Conservation (phyloP, 2,113 vertebrate species). For the Neolamprologus sp. region DNA sequence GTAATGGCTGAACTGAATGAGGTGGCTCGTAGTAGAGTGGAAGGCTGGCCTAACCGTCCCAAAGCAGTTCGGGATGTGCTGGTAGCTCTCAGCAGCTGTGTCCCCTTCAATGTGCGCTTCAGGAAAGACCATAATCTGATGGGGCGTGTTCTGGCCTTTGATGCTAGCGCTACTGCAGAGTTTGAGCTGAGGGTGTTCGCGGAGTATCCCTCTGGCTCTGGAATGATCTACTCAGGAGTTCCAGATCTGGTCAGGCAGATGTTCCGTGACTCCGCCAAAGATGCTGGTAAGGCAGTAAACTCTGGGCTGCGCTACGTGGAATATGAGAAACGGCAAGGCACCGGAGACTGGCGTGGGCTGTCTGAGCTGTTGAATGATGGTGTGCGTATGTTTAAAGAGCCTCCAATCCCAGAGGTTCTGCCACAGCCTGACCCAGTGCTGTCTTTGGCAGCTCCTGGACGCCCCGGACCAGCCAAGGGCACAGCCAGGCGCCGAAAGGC, state of each 20-base stretch:
- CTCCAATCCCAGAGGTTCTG: conserved; percentile 72
- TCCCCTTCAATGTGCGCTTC: conserved; percentile 85
- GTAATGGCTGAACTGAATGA: conserved; percentile 75
- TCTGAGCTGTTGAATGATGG: conserved; percentile 80
- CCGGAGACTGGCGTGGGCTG: conserved; percentile 83
- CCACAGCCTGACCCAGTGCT: conserved; percentile 75
- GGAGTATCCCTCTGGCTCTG: conserved; percentile 81
- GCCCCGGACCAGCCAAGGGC: conserved; percentile 42
- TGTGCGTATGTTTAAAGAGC: conserved; percentile 80
- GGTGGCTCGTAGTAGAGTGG: conserved; percentile 75
- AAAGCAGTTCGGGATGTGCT: conserved; percentile 80
- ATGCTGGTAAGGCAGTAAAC: conserved; percentile 79
- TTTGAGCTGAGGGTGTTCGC: conserved; percentile 83
- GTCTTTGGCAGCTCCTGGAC: conserved; percentile 61
- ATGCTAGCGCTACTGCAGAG: conserved; percentile 72
- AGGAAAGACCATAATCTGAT: conserved; percentile 83
- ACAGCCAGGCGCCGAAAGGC: conserved; percentile 65
- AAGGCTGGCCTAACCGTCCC: conserved; percentile 83
- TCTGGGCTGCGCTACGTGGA: conserved; percentile 85
- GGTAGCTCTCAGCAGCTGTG: conserved; percentile 71
- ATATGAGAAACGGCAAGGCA: conserved; percentile 80
- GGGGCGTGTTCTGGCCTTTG: conserved; percentile 82
- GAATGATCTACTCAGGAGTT: conserved; percentile 78
- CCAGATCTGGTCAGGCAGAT: conserved; percentile 82
- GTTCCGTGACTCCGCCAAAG: conserved; percentile 83